Evolutionary conservation across 2,888 invertebrate genomes (phyloP).

Genomic region (Balanococcus diminutus): DNA sequence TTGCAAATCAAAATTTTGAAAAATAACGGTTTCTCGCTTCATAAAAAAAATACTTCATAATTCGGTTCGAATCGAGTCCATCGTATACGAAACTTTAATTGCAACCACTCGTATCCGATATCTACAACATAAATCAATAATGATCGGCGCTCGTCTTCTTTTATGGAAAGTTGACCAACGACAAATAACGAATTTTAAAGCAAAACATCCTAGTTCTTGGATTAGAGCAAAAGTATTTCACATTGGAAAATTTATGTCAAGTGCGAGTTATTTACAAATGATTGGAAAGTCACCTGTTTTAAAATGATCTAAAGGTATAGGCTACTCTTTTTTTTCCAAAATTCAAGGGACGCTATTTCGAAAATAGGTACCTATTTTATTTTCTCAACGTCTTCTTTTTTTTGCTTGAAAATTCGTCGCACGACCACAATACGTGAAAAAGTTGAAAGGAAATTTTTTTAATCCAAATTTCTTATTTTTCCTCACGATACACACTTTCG

Average conservation of each 20-base stretch:
- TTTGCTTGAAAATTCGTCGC: not conserved
- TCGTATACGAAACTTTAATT: not conserved
- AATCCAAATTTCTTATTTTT: not conserved
- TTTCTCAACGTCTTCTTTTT: too few species aligned
- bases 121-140: constrained; percentile 11
- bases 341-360: too few species aligned
- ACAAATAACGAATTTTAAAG: constrained; percentile 29
- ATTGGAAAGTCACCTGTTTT: not conserved
- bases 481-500: not conserved
- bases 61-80: not conserved
- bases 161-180: constrained; percentile 36
- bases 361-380: too few species aligned
- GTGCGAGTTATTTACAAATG: not conserved
- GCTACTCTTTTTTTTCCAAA: not conserved
- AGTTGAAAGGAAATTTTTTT: not conserved
- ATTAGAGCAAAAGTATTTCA: constrained; percentile 1
- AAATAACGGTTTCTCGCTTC: not conserved
- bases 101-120: not conserved
- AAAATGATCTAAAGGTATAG: not conserved
- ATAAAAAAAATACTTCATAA: not conserved
- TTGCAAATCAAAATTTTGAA: not conserved
- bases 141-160: not conserved
- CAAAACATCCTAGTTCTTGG: constrained; percentile 11
- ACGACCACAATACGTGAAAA: not conserved
- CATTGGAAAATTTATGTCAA: not conserved